Evolutionary conservation across 2,113 vertebrate genomes (phyloP).

Genomic region (Alouatta palliata): DNA sequence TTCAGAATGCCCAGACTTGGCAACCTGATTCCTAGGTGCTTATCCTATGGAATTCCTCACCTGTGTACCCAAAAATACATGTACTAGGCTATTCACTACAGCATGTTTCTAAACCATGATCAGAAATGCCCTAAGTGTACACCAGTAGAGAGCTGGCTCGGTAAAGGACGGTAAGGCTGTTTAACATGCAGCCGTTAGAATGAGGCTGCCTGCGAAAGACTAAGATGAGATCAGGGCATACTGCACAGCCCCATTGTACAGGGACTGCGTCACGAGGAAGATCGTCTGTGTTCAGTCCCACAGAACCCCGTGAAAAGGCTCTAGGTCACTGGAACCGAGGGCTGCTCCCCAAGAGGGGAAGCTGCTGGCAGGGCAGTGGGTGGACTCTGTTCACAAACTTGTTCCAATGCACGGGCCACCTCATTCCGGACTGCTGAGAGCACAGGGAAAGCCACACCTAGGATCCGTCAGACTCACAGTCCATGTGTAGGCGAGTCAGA

Average conservation of each 20-base stretch:
- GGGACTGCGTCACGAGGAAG: neutral
- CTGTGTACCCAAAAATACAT: accelerated
- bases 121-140: neutral
- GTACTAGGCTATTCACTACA: accelerated
- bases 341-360: neutral
- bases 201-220: neutral
- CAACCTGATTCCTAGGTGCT: neutral
- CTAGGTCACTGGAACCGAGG: neutral
- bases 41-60: neutral
- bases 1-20: neutral
- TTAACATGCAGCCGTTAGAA: neutral
- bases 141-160: neutral
- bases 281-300: neutral
- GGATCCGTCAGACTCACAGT: neutral
- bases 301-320: neutral
- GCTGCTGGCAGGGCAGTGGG: no score
- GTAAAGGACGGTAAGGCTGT: neutral
- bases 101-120: neutral
- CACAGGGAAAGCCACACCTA: neutral
- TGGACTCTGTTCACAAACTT: neutral
- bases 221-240: neutral
- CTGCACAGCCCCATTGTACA: neutral
- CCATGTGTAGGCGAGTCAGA: accelerated
- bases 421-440: neutral
- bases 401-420: accelerated